These are phyloP conservation scores for Coilia nasus DNA, from an alignment of 2,797 vertebrate genomes.

Conservation along the genomic window DNA sequence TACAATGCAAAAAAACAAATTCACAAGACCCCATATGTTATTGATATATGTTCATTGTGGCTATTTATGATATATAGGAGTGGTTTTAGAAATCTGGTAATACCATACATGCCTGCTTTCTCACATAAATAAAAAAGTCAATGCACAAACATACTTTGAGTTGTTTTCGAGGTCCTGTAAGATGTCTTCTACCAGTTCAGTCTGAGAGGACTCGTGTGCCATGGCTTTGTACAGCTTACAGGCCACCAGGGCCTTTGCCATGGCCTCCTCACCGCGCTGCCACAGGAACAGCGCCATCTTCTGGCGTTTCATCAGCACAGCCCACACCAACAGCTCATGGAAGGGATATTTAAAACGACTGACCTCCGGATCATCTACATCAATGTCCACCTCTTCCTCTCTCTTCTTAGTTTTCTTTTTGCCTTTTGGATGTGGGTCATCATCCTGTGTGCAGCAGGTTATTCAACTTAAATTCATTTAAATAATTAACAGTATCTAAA, in stretches of 20 bases:
- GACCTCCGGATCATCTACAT: slow-evolving; percentile 92
- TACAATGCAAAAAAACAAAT: too few relatives aligned
- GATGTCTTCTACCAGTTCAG: slow-evolving; percentile 96
- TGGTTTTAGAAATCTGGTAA: not conserved
- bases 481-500: not conserved
- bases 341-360: slow-evolving; percentile 95
- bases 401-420: slow-evolving; percentile 93
- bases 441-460: slow-evolving; percentile 76
- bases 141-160: slow-evolving; percentile 85
- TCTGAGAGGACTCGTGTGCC: slow-evolving; percentile 96
- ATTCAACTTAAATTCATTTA: not conserved
- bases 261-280: slow-evolving; percentile 94
- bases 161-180: slow-evolving; percentile 98
- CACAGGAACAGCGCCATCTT: slow-evolving; percentile 97
- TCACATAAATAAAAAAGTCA: slow-evolving; percentile 32
- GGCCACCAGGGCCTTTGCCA: slow-evolving; percentile 97
- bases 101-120: not conserved
- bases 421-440: slow-evolving; percentile 86
- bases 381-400: slow-evolving; percentile 93
- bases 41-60: too few relatives aligned
- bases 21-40: too few relatives aligned
- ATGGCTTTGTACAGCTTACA: slow-evolving; percentile 97
- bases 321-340: slow-evolving; percentile 97
- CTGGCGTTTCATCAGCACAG: slow-evolving; percentile 94
- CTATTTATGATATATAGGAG: not conserved